Conservation (phyloP, 2,113 vertebrate genomes). For the Micromys minutus region DNA sequence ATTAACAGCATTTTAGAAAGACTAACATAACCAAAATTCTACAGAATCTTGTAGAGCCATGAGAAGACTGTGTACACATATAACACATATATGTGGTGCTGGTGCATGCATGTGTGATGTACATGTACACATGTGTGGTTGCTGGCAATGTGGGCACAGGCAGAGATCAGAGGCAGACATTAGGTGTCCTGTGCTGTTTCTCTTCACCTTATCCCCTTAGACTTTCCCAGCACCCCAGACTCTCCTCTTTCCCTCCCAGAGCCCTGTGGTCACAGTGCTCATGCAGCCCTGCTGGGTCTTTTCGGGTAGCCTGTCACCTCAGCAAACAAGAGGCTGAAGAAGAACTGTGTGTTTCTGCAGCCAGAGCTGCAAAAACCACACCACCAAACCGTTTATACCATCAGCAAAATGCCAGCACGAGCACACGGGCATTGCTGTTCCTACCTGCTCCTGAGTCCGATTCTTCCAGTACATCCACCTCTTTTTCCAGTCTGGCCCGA, state of each 20-base stretch:
- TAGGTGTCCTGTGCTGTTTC: background rate
- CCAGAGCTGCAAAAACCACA: background rate
- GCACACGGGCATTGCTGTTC: background rate
- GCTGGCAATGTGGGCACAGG: background rate
- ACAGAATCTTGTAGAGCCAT: background rate
- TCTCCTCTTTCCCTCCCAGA: background rate
- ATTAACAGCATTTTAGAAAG: background rate
- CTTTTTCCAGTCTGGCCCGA: constrained; percentile 97
- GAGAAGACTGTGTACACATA: background rate
- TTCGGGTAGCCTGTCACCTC: background rate
- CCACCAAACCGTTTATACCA: background rate
- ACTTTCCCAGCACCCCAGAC: background rate
- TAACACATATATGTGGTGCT: background rate
- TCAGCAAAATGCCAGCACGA: background rate
- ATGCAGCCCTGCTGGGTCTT: background rate
- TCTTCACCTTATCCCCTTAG: background rate
- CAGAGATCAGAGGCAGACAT: background rate
- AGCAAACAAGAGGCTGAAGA: background rate
- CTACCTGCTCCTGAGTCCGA: constrained; percentile 95
- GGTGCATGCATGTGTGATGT: background rate
- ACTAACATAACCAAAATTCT: constrained; percentile 17
- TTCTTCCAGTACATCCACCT: constrained; percentile 95
- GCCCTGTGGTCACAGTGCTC: background rate
- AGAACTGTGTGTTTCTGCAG: background rate
- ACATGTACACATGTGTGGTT: background rate